phyloP scores from a whole-genome alignment of 2,113 vertebrate species.

The Nerophis lumbriciformis region DNA sequence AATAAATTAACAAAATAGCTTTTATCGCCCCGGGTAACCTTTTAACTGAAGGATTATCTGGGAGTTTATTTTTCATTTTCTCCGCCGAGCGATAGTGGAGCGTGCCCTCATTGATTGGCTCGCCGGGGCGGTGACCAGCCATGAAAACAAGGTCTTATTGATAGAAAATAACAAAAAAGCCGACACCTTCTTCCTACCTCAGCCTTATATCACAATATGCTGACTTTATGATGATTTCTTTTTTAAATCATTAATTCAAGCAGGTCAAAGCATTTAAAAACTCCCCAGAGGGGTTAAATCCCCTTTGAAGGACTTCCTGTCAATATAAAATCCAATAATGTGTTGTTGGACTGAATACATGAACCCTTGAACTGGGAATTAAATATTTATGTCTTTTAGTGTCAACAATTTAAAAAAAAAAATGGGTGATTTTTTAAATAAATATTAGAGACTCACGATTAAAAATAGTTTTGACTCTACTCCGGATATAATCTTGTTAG shows the following conservation, averaged over 20 bases:
- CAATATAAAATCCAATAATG: slow-evolving; percentile 39
- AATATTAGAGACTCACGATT: too few relatives aligned
- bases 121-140: slow-evolving; percentile 94
- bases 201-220: slow-evolving; percentile 39
- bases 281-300: slow-evolving; percentile 60
- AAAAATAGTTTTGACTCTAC: neutral
- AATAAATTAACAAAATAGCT: slow-evolving; percentile 99
- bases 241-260: slow-evolving; percentile 26
- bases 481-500: slow-evolving; percentile 1
- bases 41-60: slow-evolving; percentile 99
- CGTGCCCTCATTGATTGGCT: slow-evolving; percentile 99
- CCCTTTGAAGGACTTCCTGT: slow-evolving; percentile 44
- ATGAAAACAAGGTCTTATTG: slow-evolving; percentile 91
- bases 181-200: slow-evolving; percentile 68
- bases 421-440: neutral
- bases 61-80: slow-evolving; percentile 99
- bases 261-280: slow-evolving; percentile 56
- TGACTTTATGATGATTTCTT: slow-evolving; percentile 26
- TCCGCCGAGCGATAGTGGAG: slow-evolving; percentile 90
- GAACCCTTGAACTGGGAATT: neutral
- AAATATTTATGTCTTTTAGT: neutral
- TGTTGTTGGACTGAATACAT: neutral
- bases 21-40: slow-evolving; percentile 99
- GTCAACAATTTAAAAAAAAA: neutral
- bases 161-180: slow-evolving; percentile 64